phyloP scores from a whole-genome alignment of 1,140 invertebrate species.

The Battus philenor region DNA sequence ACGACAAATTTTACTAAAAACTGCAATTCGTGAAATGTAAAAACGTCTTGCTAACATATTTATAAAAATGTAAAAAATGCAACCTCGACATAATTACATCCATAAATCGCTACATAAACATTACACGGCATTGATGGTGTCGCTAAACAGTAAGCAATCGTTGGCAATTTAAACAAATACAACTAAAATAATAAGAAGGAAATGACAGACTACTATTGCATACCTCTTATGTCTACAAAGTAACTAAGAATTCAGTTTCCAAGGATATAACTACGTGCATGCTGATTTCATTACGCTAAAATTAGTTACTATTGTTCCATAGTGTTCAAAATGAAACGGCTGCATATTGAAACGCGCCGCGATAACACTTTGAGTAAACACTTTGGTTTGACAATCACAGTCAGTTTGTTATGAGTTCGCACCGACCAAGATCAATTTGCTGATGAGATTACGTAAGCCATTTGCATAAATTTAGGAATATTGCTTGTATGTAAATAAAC shows the following conservation, averaged over 20 bases:
- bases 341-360: slow-evolving; percentile 35
- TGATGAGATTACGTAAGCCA: neutral
- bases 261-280: slow-evolving; percentile 49
- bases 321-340: slow-evolving; percentile 42
- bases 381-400: too few species aligned
- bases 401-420: neutral
- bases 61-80: slow-evolving; percentile 4
- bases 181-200: slow-evolving; percentile 25
- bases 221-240: slow-evolving; percentile 42
- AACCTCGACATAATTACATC: slow-evolving; percentile 3
- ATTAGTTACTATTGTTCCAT: slow-evolving; percentile 47
- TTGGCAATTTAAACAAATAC: slow-evolving; percentile 24
- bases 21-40: too few species aligned
- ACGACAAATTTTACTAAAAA: too few species aligned
- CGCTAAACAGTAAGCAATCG: slow-evolving; percentile 27
- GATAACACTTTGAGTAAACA: slow-evolving; percentile 8
- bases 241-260: slow-evolving; percentile 45
- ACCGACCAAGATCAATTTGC: neutral
- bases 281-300: slow-evolving; percentile 53
- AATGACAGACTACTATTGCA: slow-evolving; percentile 26
- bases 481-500: too few species aligned
- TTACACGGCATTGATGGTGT: slow-evolving; percentile 33
- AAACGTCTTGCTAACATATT: too few species aligned
- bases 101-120: slow-evolving; percentile 14
- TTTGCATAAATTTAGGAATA: neutral